Percentiles rank a stretch among this genome's conserved stretches.
Evolutionary conservation across 2,797 vertebrate species (phyloP).

Genomic region (Parotocinclus haroldoi): DNA sequence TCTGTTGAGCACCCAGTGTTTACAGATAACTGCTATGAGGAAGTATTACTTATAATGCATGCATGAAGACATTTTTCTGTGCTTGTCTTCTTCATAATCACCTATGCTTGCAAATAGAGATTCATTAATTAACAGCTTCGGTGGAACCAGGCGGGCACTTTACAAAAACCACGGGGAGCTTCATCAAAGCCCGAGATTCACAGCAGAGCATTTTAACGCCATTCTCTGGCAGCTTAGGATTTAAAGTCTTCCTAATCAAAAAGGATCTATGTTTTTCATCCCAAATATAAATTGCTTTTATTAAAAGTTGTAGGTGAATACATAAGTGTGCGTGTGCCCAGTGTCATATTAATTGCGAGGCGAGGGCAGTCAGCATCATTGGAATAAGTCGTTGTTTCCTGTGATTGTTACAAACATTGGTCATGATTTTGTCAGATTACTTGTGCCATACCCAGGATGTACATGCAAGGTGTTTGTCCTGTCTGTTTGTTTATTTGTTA

Average conservation of each 20-base stretch:
- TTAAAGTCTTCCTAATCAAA: constrained; percentile 49
- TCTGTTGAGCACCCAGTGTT: not conserved
- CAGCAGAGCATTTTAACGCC: constrained; percentile 45
- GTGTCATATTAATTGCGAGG: too few relatives aligned
- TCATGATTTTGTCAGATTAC: too few relatives aligned
- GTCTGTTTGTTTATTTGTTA: too few relatives aligned
- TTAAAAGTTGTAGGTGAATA: constrained; percentile 26
- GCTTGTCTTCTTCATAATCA: constrained; percentile 39
- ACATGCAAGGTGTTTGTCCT: too few relatives aligned
- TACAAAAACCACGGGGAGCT: constrained; percentile 45
- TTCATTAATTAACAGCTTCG: constrained; percentile 54
- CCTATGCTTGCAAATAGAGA: constrained; percentile 49
- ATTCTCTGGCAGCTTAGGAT: constrained; percentile 36
- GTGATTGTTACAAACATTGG: too few relatives aligned
- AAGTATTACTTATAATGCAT: constrained; percentile 14
- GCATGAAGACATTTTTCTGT: constrained; percentile 35
- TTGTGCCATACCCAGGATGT: too few relatives aligned
- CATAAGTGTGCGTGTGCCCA: too few relatives aligned
- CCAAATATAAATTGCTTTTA: constrained; percentile 29
- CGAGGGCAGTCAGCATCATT: too few relatives aligned
- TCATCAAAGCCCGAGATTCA: constrained; percentile 47
- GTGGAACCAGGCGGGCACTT: constrained; percentile 48
- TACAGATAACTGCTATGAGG: constrained; percentile 21
- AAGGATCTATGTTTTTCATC: constrained; percentile 38
- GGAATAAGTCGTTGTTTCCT: too few relatives aligned